These are phyloP conservation scores for Dasypolia templi DNA, from an alignment of 2,888 invertebrate genomes.

Conservation along the genomic window DNA sequence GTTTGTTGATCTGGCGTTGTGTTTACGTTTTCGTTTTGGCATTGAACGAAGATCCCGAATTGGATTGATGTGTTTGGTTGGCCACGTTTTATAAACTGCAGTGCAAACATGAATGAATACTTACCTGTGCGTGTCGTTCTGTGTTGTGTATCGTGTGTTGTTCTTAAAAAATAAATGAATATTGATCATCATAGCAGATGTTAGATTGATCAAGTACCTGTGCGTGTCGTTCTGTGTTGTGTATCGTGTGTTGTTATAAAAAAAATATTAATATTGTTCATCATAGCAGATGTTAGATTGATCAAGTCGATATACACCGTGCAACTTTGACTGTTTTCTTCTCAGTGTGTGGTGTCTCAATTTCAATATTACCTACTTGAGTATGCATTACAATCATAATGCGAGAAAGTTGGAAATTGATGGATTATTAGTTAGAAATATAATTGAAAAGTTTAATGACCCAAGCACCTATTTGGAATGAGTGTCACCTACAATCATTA, in stretches of 20 bases:
- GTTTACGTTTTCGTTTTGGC: conserved; percentile 88
- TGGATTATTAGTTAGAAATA: neutral
- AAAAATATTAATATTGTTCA: conserved; percentile 9
- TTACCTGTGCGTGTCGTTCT: conserved; percentile 64
- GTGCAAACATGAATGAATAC: conserved; percentile 79
- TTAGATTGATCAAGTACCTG: conserved; percentile 42
- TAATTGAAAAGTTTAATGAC: conserved; percentile 1
- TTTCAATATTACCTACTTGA: neutral
- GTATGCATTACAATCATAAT: conserved; percentile 14
- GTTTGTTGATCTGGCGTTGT: conserved; percentile 83
- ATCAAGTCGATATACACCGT: conserved; percentile 23
- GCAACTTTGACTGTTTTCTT: conserved; percentile 19
- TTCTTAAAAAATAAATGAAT: conserved; percentile 6
- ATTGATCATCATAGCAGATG: conserved; percentile 5
- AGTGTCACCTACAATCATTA: no score
- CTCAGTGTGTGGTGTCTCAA: conserved; percentile 10
- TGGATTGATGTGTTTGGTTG: conserved; percentile 82
- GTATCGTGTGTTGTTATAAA: conserved; percentile 24
- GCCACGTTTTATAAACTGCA: conserved; percentile 76
- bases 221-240: conserved; percentile 58
- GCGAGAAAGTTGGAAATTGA: conserved; percentile 24
- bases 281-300: neutral
- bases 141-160: conserved; percentile 28
- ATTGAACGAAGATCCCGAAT: conserved; percentile 85
- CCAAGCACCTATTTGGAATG: conserved; percentile 15